Evolutionary conservation across 2,888 invertebrate species (phyloP).

Genomic region (Rambutsinella grinnellia): DNA sequence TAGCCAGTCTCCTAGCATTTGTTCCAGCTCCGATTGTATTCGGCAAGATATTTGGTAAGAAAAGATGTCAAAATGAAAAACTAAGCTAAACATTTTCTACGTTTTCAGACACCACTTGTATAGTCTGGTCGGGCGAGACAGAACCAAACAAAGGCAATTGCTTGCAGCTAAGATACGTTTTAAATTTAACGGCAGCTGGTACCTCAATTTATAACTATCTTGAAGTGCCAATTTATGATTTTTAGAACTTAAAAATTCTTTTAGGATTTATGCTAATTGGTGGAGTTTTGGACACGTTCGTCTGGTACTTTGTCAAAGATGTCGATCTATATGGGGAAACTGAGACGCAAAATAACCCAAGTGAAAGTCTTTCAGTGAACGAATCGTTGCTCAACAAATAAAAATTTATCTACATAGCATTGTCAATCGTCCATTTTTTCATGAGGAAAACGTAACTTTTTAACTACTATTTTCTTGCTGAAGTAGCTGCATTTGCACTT

Average conservation of each 20-base stretch:
- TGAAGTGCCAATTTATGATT: no score
- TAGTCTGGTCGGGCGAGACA: conserved; percentile 78
- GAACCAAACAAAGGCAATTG: conserved; percentile 80
- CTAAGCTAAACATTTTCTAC: conserved; percentile 64
- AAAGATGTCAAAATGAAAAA: background rate
- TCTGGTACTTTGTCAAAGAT: conserved; percentile 71
- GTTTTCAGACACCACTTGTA: conserved; percentile 75
- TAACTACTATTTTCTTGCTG: no score
- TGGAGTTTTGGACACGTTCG: conserved; percentile 70
- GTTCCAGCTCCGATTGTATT: conserved; percentile 81
- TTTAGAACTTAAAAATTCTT: conserved; percentile 35
- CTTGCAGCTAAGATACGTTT: conserved; percentile 76
- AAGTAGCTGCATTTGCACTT: no score
- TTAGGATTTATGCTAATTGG: conserved; percentile 70
- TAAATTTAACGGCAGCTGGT: conserved; percentile 78
- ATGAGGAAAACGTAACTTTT: no score
- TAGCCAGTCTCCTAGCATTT: conserved; percentile 76
- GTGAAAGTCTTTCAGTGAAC: no score
- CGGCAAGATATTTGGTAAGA: conserved; percentile 76
- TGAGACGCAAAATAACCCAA: background rate
- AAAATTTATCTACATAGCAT: background rate
- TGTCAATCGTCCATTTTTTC: conserved; percentile 13
- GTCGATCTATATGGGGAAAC: conserved; percentile 68
- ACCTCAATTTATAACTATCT: no score
- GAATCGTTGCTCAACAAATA: no score